Base-by-base conservation (phyloP, 2,888 invertebrate species). In the Troglohyphantes excavatus region DNA sequence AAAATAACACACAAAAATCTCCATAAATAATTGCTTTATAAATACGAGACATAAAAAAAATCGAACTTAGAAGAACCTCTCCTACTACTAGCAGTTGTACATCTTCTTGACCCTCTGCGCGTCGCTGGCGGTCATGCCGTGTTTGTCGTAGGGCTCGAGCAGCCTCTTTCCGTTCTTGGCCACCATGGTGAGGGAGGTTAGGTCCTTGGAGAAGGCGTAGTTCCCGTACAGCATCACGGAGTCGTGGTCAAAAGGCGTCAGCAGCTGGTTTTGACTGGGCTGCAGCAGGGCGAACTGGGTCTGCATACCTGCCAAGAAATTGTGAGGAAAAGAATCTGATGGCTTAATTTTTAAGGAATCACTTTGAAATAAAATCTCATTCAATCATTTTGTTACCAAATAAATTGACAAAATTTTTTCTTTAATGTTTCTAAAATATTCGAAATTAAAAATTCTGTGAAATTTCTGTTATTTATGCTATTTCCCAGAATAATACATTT, bases 221-320 rank as follows among this genome's bases (percentile, higher is more conserved):
- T 91, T 85, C 0, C 92, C 92, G 89, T 92, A 92, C 43, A 91
- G 75, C 92, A 92, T 92, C 26, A 92, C 67, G 33, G 91, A 91
- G 39, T 90, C 76, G 76, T 90, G 90, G 29, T 91, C 91, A 81
- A 91, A 92, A 2, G 39, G 2, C 26, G 76, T 88, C 39, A 90
- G 21, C 7, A 91, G 46, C 7, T 79, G 61, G 65, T 87, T 83
- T 61, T 91, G 33, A n/a, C 39, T 29, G 19, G 76, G 78, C 1
- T 39, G n/a, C 72, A 91, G 53, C 23, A 79, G 81, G 17, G 33
- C 67, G 75, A 91, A 91, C 39, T 91, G 90, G 23, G 82, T 23
- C 11, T 73, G 75, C 90, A 86, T 90, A 21, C 86, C 90, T 85
- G 26, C 0, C 19, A n/a, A n/a, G n/a, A n/a, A n/a, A n/a, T n/a